Percentiles rank a stretch among this genome's conserved stretches.
Evolutionary conservation across 1,140 invertebrate species (phyloP).

Genomic region (Panulirus ornatus): DNA sequence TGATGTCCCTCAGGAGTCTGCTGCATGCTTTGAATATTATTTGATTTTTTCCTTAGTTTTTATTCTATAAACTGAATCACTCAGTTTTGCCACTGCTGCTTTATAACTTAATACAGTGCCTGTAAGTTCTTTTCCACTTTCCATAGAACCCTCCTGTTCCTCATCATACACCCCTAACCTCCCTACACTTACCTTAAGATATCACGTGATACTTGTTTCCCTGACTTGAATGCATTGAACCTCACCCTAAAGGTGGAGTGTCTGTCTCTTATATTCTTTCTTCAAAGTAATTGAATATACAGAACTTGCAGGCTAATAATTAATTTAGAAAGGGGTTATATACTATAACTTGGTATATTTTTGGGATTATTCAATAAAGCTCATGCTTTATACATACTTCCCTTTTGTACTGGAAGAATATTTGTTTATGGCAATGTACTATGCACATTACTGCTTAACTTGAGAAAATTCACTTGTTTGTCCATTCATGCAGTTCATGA

Average conservation of each 20-base stretch:
- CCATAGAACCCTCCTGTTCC: too few relatives aligned
- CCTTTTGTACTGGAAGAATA: not conserved
- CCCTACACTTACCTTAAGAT: not conserved
- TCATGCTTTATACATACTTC: not conserved
- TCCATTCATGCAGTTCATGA: not conserved
- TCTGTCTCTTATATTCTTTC: not conserved
- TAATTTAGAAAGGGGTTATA: not conserved
- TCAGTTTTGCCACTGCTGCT: too few relatives aligned
- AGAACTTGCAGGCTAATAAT: slow-evolving; percentile 24
- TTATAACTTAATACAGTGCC: not conserved
- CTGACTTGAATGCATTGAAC: not conserved
- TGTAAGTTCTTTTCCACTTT: not conserved
- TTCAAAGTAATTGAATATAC: slow-evolving; percentile 20
- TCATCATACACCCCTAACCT: too few relatives aligned
- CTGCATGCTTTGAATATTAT: not conserved
- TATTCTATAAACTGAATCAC: not conserved
- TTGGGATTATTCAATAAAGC: not conserved
- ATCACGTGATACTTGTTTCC: not conserved
- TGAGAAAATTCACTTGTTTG: not conserved
- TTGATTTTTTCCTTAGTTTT: not conserved
- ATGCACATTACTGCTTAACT: not conserved
- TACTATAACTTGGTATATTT: not conserved
- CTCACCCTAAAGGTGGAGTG: not conserved
- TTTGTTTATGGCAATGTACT: slow-evolving; percentile 8
- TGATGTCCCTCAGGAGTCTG: too few relatives aligned